phyloP scores from a whole-genome alignment of 1,140 invertebrate genomes.

The Gryllus bimaculatus region DNA sequence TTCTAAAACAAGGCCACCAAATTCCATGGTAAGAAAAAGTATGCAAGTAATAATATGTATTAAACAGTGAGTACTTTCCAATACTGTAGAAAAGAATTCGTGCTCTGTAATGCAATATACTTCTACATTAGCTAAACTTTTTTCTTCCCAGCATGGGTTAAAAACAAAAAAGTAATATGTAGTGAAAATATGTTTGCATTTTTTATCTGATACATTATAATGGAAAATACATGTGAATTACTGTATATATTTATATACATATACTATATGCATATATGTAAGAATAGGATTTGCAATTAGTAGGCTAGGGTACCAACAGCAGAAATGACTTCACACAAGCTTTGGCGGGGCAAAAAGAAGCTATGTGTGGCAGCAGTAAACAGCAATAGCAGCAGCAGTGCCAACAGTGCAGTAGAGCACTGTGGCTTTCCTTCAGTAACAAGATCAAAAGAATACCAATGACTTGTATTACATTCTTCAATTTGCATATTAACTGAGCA shows the following conservation, averaged over 20 bases:
- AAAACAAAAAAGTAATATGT: neutral
- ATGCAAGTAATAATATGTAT: neutral
- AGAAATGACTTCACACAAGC: neutral
- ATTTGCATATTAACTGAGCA: too few relatives aligned
- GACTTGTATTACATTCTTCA: too few relatives aligned
- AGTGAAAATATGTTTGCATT: neutral
- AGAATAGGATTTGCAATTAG: neutral
- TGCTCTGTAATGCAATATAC: neutral
- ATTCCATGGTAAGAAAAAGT: neutral
- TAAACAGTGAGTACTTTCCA: neutral
- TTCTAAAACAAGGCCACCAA: neutral
- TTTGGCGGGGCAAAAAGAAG: neutral
- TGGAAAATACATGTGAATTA: neutral
- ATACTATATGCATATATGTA: slow-evolving; percentile 1
- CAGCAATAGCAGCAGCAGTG: too few relatives aligned
- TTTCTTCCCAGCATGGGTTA: neutral
- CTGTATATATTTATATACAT: neutral
- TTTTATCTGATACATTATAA: neutral
- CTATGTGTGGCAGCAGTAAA: neutral
- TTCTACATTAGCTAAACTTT: neutral
- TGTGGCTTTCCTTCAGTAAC: neutral
- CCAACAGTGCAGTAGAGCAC: too few relatives aligned
- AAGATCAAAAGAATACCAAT: too few relatives aligned
- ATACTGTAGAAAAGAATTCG: neutral
- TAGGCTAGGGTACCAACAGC: neutral